Conservation (phyloP, 2,797 vertebrate species). For the Pseudochromis fuscus region DNA sequence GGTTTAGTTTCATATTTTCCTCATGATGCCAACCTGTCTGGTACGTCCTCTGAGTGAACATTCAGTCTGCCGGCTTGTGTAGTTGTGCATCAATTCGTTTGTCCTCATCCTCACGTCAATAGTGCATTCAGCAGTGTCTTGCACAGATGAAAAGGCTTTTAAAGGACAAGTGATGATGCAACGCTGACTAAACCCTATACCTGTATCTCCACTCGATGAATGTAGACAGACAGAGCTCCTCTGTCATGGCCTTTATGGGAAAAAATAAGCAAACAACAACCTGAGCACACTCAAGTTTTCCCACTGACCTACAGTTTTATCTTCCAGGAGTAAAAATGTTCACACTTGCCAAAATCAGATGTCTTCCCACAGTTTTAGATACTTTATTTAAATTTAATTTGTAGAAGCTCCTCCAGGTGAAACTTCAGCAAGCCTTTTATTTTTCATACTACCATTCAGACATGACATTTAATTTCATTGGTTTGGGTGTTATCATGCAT, state of each 20-base stretch:
- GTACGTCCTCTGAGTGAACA: not conserved
- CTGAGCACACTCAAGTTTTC: no score
- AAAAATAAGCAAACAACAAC: not conserved
- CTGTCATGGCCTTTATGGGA: not conserved
- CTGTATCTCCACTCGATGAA: not conserved
- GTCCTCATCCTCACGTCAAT: constrained; percentile 11
- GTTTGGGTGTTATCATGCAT: constrained; percentile 39
- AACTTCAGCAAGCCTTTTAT: not conserved
- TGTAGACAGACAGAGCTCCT: not conserved
- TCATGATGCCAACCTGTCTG: not conserved
- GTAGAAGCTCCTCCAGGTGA: constrained; percentile 13
- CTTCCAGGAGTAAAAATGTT: not conserved
- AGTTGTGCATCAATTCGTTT: not conserved
- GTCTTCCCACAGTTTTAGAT: not conserved
- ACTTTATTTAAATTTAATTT: constrained; percentile 17
- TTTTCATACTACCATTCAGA: constrained; percentile 30
- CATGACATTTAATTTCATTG: constrained; percentile 35
- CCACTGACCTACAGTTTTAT: not conserved
- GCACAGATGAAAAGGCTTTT: not conserved
- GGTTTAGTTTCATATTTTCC: no score
- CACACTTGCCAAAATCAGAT: not conserved
- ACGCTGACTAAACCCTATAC: constrained; percentile 20
- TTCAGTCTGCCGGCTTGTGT: not conserved
- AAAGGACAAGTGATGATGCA: constrained; percentile 14
- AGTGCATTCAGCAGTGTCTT: not conserved